These are phyloP conservation scores for Xestoiulus laeticollis DNA, from an alignment of 2,888 invertebrate genomes.

Conservation along the genomic window DNA sequence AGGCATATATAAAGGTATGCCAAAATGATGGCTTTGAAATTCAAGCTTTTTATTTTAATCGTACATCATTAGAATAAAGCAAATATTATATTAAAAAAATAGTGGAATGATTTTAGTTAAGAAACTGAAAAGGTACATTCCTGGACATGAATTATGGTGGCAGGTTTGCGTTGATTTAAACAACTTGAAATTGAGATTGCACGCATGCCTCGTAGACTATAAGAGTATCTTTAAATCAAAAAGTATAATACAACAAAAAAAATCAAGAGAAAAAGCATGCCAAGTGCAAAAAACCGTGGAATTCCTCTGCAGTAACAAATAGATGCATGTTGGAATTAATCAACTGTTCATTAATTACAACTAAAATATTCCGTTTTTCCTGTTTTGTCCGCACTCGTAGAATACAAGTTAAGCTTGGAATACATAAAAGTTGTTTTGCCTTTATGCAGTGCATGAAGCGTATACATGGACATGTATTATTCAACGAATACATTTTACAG, in stretches of 20 bases:
- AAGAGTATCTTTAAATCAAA: conserved; percentile 7
- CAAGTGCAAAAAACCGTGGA: conserved; percentile 14
- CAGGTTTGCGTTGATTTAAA: conserved; percentile 14
- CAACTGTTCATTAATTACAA: not conserved
- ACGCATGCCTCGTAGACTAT: conserved; percentile 12
- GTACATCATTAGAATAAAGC: not conserved
- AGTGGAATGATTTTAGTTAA: not conserved
- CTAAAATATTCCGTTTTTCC: conserved; percentile 7
- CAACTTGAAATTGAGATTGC: conserved; percentile 16
- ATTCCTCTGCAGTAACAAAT: not conserved
- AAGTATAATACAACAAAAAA: not conserved
- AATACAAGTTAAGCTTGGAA: not conserved
- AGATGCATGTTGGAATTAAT: conserved; percentile 15
- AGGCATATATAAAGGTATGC: not conserved
- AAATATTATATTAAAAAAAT: not conserved
- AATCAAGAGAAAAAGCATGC: not conserved
- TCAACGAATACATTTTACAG: not conserved
- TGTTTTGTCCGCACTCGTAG: not conserved
- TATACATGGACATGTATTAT: not conserved
- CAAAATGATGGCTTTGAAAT: not conserved
- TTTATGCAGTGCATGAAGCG: not conserved
- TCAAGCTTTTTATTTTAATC: not conserved
- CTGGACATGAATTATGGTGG: conserved; percentile 7
- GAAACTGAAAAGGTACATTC: not conserved
- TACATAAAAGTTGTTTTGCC: not conserved